phyloP scores from a whole-genome alignment of 1,140 invertebrate genomes.

The Drosophila persimilis region DNA sequence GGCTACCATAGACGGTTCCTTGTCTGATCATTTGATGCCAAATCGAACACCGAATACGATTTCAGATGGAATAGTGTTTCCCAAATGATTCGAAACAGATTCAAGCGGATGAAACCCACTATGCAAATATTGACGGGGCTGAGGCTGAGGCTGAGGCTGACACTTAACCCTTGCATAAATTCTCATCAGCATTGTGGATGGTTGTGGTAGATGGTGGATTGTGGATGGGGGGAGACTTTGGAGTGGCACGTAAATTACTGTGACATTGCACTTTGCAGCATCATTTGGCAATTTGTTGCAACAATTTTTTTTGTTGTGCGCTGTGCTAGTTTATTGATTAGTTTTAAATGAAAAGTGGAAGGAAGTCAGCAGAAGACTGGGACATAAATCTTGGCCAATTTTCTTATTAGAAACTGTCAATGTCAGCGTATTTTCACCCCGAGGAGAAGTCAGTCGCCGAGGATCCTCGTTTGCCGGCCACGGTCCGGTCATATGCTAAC shows the following conservation, averaged over 20 bases:
- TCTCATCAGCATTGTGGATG: constrained; percentile 64
- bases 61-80: too few relatives aligned
- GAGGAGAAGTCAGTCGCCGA: constrained; percentile 19
- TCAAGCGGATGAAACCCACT: constrained; percentile 27
- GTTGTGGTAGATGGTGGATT: neutral
- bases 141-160: constrained; percentile 34
- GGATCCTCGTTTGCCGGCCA: neutral
- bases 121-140: constrained; percentile 34
- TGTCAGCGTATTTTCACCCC: constrained; percentile 65
- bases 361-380: constrained; percentile 41
- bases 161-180: constrained; percentile 78
- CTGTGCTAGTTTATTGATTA: constrained; percentile 70
- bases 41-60: too few relatives aligned
- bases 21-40: too few relatives aligned
- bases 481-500: constrained; percentile 48
- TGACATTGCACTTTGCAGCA: constrained; percentile 77
- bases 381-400: constrained; percentile 70
- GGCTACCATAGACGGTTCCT: too few relatives aligned
- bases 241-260: constrained; percentile 74
- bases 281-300: constrained; percentile 67
- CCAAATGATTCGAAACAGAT: too few relatives aligned
- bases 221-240: constrained; percentile 14
- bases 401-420: constrained; percentile 79
- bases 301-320: constrained; percentile 26
- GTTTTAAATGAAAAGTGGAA: constrained; percentile 65